Evolutionary conservation across 2,888 invertebrate genomes (phyloP), one percentile per base, ranked within the genome.

Genomic region (Eilema depressum): DNA sequence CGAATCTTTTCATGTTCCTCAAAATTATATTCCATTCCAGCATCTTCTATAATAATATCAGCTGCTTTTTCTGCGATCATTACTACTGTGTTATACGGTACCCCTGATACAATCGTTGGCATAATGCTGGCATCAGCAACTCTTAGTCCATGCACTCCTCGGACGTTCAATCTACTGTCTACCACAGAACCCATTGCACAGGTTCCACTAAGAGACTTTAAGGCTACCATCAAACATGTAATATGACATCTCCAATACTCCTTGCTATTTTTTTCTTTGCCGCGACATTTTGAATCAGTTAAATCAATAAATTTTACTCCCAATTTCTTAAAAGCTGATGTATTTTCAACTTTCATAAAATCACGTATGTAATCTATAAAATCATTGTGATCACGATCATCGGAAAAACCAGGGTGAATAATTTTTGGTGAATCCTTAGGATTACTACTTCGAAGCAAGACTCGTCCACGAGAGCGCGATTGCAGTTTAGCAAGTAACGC

Each of bases 181-280:
- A 97, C 97, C 0, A 97, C 97, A 0, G 97, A 96, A 0, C 97
- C 97, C 97, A 98, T 97, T 84, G 97, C 97, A 68, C 96, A 96
- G 0, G 97, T 97, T 0, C 97, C 96, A 0, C 96, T 92, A 0
- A 96, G 97, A 86, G 97, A 97, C 79, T 97, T 97, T 64, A 97
- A 96, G 0, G 97, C 97, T 47, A 96, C 95, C 0, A 86, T 96
- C 97, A 82, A 76, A 61, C 77, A 77, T 26, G 70, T 59, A n/a
- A 74, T 68, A 25, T 78, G 83, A 63, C 88, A 89, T 3, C 69
- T 68, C 85, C 84, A 86, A 62, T 84, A 89, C 20, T 82, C 83
- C 0, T 72, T 69, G 53, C 81, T 83, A 2, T 76, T 62, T 30
- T 68, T 76, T 11, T 71, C 0, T 61, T 68, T 74, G 14, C 12